These are phyloP conservation scores for Leiothrix lutea DNA, from an alignment of 2,113 vertebrate species.

Conservation along the genomic window DNA sequence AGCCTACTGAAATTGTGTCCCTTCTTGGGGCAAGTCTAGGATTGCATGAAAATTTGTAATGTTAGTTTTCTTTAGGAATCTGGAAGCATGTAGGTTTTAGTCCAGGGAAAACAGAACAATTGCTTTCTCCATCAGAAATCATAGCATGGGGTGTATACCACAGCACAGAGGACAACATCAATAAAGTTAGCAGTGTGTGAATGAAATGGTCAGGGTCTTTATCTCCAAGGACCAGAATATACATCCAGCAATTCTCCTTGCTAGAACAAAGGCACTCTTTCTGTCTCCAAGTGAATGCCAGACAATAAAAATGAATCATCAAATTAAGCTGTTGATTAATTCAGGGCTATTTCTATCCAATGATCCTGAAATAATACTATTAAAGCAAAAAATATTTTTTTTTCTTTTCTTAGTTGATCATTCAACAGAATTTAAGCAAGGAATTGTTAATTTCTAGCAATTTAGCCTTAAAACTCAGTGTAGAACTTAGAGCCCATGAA, in stretches of 20 bases:
- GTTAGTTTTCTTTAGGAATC: not conserved
- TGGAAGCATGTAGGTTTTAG: not conserved
- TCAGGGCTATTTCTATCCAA: not conserved
- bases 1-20: not conserved
- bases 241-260: not conserved
- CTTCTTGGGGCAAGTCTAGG: not conserved
- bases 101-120: not conserved
- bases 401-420: not conserved
- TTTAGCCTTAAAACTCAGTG: not conserved
- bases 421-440: not conserved
- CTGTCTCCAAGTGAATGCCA: not conserved
- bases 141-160: not conserved
- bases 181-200: constrained; percentile 11
- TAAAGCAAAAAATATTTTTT: not conserved
- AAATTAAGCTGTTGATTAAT: not conserved
- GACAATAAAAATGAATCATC: not conserved
- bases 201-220: not conserved
- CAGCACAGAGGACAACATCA: not conserved
- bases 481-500: not conserved
- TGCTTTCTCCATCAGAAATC: not conserved
- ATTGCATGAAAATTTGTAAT: not conserved
- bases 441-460: not conserved
- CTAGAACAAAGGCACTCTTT: not conserved
- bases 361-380: not conserved
- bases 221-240: not conserved